Evolutionary conservation across 2,888 invertebrate species (phyloP).

Genomic region (Thymelicus acteon): DNA sequence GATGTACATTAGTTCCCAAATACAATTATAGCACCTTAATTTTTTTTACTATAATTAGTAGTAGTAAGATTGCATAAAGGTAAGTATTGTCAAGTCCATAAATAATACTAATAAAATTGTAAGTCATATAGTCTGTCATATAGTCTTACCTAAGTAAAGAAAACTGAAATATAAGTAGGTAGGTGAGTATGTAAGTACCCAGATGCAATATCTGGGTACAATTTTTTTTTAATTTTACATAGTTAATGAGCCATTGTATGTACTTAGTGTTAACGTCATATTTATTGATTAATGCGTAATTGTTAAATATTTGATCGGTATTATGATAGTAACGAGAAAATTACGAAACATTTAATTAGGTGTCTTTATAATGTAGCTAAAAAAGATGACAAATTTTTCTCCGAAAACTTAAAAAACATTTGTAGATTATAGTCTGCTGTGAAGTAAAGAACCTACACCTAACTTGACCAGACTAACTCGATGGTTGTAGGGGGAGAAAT

Average conservation of each 20-base stretch:
- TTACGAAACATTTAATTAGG: neutral
- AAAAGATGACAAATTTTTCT: no score
- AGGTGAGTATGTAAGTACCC: neutral
- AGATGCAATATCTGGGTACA: neutral
- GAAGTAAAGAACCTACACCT: no score
- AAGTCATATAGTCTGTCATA: no score
- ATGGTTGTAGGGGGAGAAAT: no score
- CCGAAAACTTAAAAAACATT: no score
- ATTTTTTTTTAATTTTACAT: neutral
- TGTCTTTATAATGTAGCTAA: neutral
- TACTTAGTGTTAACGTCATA: constrained; percentile 1
- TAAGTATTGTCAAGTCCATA: no score
- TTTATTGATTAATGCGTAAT: neutral
- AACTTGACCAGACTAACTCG: no score
- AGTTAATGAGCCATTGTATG: neutral
- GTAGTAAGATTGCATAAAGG: no score
- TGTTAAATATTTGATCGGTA: neutral
- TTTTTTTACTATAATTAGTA: neutral
- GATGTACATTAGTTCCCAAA: neutral
- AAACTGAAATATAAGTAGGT: neutral
- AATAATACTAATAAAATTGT: no score
- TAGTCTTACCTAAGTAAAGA: no score
- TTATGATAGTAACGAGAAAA: neutral
- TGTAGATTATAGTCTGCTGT: no score
- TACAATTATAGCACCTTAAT: neutral